Percentiles rank a stretch among this genome's conserved stretches.
phyloP scores from a whole-genome alignment of 1,140 invertebrate genomes.

The Lordiphosa clarofinis region DNA sequence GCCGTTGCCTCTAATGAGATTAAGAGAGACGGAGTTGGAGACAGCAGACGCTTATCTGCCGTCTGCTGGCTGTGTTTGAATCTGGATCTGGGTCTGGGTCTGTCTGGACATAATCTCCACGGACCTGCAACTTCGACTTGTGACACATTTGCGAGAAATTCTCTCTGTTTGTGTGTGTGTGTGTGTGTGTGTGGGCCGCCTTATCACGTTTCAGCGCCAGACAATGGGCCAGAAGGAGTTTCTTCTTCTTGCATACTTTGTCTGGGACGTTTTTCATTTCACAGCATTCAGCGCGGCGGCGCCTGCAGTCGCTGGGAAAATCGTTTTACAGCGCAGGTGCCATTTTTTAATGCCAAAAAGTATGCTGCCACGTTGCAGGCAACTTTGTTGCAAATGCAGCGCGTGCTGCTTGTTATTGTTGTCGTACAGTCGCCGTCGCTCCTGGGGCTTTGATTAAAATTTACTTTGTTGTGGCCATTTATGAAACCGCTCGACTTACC shows the following conservation, averaged over 20 bases:
- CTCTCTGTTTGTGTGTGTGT: slow-evolving; percentile 5
- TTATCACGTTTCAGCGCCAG: slow-evolving; percentile 57
- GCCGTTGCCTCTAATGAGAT: slow-evolving; percentile 54
- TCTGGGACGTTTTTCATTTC: slow-evolving; percentile 45
- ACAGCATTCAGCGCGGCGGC: slow-evolving; percentile 52
- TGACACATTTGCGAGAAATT: slow-evolving; percentile 44
- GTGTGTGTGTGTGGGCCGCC: slow-evolving; percentile 13
- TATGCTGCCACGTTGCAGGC: slow-evolving; percentile 23
- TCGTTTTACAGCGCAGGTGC: slow-evolving; percentile 33
- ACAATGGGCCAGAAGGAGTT: slow-evolving; percentile 56
- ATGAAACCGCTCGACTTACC: slow-evolving; percentile 83
- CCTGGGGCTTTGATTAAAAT: slow-evolving; percentile 61
- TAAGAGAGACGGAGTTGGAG: slow-evolving; percentile 34
- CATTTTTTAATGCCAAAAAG: slow-evolving; percentile 32
- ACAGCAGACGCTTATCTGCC: slow-evolving; percentile 20
- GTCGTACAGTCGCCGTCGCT: slow-evolving; percentile 17
- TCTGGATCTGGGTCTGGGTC: slow-evolving; percentile 12
- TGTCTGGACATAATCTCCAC: slow-evolving; percentile 61
- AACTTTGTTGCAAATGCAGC: slow-evolving; percentile 56
- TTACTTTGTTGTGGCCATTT: slow-evolving; percentile 62
- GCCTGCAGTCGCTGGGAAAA: slow-evolving; percentile 47
- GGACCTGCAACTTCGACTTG: slow-evolving; percentile 41
- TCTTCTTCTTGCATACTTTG: slow-evolving; percentile 25
- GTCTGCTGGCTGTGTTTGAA: slow-evolving; percentile 34
- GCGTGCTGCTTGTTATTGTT: slow-evolving; percentile 50